Conservation (phyloP, 2,113 vertebrate genomes). For the Labrus mixtus region DNA sequence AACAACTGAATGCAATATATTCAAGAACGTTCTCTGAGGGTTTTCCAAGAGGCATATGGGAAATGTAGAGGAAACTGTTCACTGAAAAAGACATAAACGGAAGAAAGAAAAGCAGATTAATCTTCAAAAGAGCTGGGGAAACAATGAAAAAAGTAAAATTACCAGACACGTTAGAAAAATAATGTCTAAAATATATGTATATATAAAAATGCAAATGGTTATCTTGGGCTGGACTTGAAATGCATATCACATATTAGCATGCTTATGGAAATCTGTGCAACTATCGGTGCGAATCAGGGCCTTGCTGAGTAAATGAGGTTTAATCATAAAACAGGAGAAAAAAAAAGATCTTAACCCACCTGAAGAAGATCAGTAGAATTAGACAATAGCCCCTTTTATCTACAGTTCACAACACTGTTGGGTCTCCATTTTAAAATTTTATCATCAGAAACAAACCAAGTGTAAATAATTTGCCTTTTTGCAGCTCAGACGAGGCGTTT, state of each 20-base stretch:
- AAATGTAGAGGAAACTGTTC: background rate
- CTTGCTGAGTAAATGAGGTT: slow-evolving; percentile 59
- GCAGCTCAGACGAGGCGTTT: slow-evolving; percentile 61
- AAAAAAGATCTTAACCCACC: slow-evolving; percentile 54
- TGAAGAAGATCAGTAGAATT: slow-evolving; percentile 65
- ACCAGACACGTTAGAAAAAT: background rate
- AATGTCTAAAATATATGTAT: background rate
- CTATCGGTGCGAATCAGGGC: slow-evolving; percentile 29
- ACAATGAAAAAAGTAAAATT: background rate
- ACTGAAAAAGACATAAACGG: background rate
- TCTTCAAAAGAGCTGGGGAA: rapidly evolving
- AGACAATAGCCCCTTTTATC: slow-evolving; percentile 71
- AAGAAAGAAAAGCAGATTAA: background rate
- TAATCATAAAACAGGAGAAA: slow-evolving; percentile 42
- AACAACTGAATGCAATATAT: slow-evolving; percentile 20
- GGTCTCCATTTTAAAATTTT: slow-evolving; percentile 68
- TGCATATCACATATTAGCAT: background rate
- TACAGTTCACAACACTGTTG: slow-evolving; percentile 60
- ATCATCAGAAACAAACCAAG: slow-evolving; percentile 81
- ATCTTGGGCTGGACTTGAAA: background rate
- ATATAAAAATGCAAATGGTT: too few relatives aligned
- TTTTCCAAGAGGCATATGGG: slow-evolving; percentile 7
- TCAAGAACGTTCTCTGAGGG: background rate
- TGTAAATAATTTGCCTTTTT: slow-evolving; percentile 80
- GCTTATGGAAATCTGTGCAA: slow-evolving; percentile 3